phyloP scores from a whole-genome alignment of 2,113 vertebrate species.

The Formicarius rufipectus region DNA sequence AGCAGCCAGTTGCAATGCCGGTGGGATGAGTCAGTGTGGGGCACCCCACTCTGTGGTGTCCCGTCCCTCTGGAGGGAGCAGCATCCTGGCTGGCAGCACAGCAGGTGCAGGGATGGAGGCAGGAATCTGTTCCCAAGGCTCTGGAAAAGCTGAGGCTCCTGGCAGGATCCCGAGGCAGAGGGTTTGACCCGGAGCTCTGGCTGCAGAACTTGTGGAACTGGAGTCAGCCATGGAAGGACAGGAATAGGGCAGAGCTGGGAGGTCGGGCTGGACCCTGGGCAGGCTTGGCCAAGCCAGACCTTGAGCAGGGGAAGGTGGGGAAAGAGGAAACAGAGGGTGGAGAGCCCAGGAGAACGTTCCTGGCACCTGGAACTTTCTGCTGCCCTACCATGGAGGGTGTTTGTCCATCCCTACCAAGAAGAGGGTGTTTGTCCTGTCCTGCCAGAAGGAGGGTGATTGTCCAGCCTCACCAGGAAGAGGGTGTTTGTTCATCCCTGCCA shows the following conservation, averaged over 20 bases:
- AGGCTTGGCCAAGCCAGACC: background rate
- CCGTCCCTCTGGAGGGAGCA: background rate
- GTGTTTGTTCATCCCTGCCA: background rate
- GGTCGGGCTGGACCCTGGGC: background rate
- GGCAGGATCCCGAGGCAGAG: background rate
- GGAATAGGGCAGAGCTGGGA: slow-evolving; percentile 11
- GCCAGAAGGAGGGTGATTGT: background rate
- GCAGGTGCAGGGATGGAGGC: slow-evolving; percentile 28
- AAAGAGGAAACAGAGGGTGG: background rate
- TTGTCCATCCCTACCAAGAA: background rate
- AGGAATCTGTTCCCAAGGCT: background rate
- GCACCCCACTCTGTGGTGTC: background rate
- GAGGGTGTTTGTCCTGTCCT: background rate
- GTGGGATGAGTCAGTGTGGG: background rate
- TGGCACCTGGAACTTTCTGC: no score
- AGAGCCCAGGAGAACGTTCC: background rate
- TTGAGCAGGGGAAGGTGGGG: background rate
- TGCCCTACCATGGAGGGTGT: no score
- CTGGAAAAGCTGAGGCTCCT: slow-evolving; percentile 58
- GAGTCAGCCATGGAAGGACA: slow-evolving; percentile 35
- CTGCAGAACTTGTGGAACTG: slow-evolving; percentile 50
- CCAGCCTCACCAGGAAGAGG: accelerated
- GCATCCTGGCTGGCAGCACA: background rate
- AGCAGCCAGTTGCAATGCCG: background rate
- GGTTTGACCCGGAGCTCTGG: background rate